These are phyloP conservation scores for Pseudomugil gertrudae DNA, from an alignment of 2,797 vertebrate genomes.

Conservation along the genomic window DNA sequence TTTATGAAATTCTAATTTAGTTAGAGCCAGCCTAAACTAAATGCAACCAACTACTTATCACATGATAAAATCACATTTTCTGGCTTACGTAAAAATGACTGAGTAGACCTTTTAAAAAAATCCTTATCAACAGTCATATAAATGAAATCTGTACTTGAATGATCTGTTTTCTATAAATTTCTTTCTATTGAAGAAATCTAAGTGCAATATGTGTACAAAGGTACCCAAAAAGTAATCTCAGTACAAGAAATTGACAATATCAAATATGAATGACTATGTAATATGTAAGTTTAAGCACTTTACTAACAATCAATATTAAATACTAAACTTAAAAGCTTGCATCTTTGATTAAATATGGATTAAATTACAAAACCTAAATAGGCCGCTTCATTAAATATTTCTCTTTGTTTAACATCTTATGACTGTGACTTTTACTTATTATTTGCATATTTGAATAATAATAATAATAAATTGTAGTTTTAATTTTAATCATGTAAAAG, in stretches of 20 bases:
- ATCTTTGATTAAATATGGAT: constrained; percentile 35
- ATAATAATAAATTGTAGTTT: neutral
- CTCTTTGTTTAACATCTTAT: constrained; percentile 32
- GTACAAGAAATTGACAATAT: constrained; percentile 25
- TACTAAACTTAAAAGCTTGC: constrained; percentile 50
- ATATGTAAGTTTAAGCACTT: constrained; percentile 67
- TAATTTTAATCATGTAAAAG: neutral
- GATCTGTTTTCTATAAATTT: neutral
- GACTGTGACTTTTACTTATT: neutral
- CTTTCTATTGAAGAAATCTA: constrained; percentile 13
- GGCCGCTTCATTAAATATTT: constrained; percentile 7
- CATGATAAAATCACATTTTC: neutral
- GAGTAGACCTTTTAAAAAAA: constrained; percentile 22
- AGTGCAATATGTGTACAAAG: constrained; percentile 35
- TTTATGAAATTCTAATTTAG: constrained; percentile 5
- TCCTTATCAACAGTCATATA: constrained; percentile 13
- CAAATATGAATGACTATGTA: constrained; percentile 28
- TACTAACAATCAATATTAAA: constrained; percentile 57
- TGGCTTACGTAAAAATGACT: constrained; percentile 26
- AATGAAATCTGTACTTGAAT: constrained; percentile 22
- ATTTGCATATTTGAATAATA: constrained; percentile 18
- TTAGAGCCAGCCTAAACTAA: neutral
- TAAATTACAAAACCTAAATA: constrained; percentile 12
- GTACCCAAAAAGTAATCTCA: constrained; percentile 9
- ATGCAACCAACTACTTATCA: neutral